Percentiles rank a stretch among this genome's conserved stretches.
These are phyloP conservation scores for Poeciliopsis gracilis DNA, from an alignment of 2,797 vertebrate species.

Conservation along the genomic window DNA sequence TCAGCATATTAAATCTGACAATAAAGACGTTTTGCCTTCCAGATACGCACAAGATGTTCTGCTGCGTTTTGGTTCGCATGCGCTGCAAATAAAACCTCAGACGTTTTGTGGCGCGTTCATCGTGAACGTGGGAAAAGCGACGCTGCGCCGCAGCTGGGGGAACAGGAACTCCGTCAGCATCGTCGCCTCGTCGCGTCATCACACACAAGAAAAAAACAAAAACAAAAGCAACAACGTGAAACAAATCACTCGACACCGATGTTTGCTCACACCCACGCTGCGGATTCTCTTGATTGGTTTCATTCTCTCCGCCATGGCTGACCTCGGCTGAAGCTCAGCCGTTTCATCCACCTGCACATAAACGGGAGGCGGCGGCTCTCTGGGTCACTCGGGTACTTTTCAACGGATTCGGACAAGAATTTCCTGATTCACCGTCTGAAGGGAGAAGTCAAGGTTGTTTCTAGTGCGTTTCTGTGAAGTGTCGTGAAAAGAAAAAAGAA, in stretches of 20 bases:
- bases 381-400: not conserved
- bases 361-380: conserved; percentile 2
- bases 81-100: not conserved
- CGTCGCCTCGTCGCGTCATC: conserved; percentile 19
- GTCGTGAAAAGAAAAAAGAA: too few relatives aligned
- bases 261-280: conserved; percentile 12
- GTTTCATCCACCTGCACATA: not conserved
- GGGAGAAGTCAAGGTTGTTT: not conserved
- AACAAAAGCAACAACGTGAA: conserved; percentile 35
- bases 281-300: not conserved
- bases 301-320: conserved; percentile 11
- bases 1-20: conserved; percentile 15
- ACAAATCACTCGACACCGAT: conserved; percentile 23
- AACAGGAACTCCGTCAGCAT: conserved; percentile 25
- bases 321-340: not conserved
- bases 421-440: conserved; percentile 16
- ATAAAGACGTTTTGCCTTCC: conserved; percentile 38
- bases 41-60: not conserved
- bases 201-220: not conserved
- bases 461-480: not conserved
- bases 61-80: not conserved
- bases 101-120: conserved; percentile 21
- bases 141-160: conserved; percentile 1
- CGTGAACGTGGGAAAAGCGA: conserved; percentile 24
- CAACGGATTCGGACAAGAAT: not conserved